phyloP scores from a whole-genome alignment of 2,113 vertebrate species.

The Carassius auratus region DNA sequence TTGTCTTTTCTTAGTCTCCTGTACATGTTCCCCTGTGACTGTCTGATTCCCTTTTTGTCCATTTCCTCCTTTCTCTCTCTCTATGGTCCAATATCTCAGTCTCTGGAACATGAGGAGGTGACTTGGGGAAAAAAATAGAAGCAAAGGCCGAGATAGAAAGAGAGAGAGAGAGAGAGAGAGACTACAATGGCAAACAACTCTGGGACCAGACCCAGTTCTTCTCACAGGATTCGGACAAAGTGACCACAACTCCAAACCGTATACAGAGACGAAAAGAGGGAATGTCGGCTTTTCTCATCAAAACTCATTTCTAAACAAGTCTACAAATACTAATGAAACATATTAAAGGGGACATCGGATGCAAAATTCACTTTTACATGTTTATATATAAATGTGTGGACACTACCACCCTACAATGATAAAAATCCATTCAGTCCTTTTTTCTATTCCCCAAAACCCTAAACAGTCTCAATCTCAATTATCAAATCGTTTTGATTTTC shows the following conservation, averaged over 20 bases:
- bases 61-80: slow-evolving; percentile 14
- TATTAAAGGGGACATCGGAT: too few relatives aligned
- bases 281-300: slow-evolving; percentile 17
- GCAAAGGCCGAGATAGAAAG: background rate
- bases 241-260: background rate
- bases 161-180: background rate
- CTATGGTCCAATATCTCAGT: slow-evolving; percentile 58
- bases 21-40: slow-evolving; percentile 44
- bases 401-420: too few relatives aligned
- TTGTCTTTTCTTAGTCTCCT: slow-evolving; percentile 29
- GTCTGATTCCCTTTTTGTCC: slow-evolving; percentile 62
- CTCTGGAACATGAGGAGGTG: slow-evolving; percentile 30
- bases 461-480: too few relatives aligned
- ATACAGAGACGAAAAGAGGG: slow-evolving; percentile 22
- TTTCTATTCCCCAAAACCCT: too few relatives aligned
- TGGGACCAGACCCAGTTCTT: slow-evolving; percentile 33
- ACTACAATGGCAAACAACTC: slow-evolving; percentile 15
- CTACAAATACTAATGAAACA: background rate
- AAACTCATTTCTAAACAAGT: background rate
- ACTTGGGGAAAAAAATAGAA: background rate
- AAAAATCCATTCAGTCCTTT: too few relatives aligned
- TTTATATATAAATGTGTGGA: too few relatives aligned
- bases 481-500: too few relatives aligned
- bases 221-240: background rate
- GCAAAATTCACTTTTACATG: too few relatives aligned